A percentile compares a stretch with the other conserved stretches of the same genome.
phyloP scores from a whole-genome alignment of 2,797 vertebrate species.

The Acanthopagrus latus region DNA sequence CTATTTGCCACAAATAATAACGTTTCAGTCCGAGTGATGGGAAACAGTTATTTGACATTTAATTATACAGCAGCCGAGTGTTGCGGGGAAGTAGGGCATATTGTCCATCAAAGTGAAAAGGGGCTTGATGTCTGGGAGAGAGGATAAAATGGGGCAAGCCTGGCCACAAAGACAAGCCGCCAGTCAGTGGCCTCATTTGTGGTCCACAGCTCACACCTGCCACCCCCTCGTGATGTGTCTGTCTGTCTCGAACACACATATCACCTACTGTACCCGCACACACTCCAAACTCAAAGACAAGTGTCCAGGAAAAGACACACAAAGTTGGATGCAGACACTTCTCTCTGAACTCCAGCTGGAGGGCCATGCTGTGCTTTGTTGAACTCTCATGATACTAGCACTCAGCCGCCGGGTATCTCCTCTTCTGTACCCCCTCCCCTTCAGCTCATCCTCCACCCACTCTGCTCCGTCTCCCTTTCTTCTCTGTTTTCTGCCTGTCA shows the following conservation, averaged over 20 bases:
- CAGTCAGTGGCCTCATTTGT: conserved; percentile 79
- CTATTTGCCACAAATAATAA: conserved; percentile 66
- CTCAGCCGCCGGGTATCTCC: conserved; percentile 56
- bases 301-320: conserved; percentile 7
- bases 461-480: conserved; percentile 49
- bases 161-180: conserved; percentile 70
- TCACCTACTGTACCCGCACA: not conserved
- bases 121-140: conserved; percentile 51
- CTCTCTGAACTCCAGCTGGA: conserved; percentile 62
- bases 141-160: conserved; percentile 65
- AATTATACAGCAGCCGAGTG: conserved; percentile 69
- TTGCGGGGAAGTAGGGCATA: conserved; percentile 64
- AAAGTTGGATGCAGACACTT: conserved; percentile 2
- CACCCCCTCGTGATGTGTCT: conserved; percentile 28
- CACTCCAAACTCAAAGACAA: conserved; percentile 2
- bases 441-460: conserved; percentile 45
- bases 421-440: conserved; percentile 26
- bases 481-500: conserved; percentile 54
- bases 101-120: conserved; percentile 72
- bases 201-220: conserved; percentile 67
- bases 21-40: conserved; percentile 46
- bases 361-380: conserved; percentile 65
- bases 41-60: conserved; percentile 68
- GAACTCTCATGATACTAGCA: conserved; percentile 65
- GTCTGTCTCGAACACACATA: conserved; percentile 1